phyloP scores from a whole-genome alignment of 2,113 vertebrate species.

The Machaerirhynchus nigripectus region DNA sequence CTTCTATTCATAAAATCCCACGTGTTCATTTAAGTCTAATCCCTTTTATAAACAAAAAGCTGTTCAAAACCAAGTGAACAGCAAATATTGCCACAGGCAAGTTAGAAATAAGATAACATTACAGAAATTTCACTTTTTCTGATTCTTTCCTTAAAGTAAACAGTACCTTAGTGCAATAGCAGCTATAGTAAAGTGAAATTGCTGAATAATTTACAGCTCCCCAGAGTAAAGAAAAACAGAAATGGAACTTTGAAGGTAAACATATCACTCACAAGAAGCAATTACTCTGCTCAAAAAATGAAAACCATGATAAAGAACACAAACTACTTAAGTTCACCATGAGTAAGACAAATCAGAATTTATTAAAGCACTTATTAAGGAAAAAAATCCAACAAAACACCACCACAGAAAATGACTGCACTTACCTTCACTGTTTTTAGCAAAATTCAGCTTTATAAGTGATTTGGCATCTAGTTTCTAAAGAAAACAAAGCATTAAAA shows the following conservation, averaged over 20 bases:
- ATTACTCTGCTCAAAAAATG: not conserved
- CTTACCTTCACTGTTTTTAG: slow-evolving; percentile 94
- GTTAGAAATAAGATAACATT: not conserved
- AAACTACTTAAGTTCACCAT: not conserved
- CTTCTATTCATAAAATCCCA: slow-evolving; percentile 3
- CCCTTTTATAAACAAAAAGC: slow-evolving; percentile 4
- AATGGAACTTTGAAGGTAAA: slow-evolving; percentile 1
- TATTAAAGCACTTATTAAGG: not conserved
- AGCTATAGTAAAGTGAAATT: not conserved
- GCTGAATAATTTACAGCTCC: not conserved
- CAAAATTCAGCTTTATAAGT: slow-evolving; percentile 90
- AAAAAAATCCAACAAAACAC: not conserved
- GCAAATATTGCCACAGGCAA: not conserved
- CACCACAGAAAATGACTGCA: not conserved
- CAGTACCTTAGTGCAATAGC: not conserved
- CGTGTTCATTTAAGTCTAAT: not conserved
- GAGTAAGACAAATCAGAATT: not conserved
- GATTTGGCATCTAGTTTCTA: slow-evolving; percentile 94
- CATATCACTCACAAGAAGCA: not conserved
- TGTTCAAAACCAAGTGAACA: slow-evolving; percentile 2
- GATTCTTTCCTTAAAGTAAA: not conserved
- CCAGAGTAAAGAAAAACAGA: not conserved
- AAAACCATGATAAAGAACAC: not conserved
- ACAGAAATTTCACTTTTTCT: not conserved
- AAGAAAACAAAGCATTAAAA: not conserved